Percentiles rank a stretch among this genome's conserved stretches.
Conservation (phyloP, 2,113 vertebrate species). For the Lepus timidus region DNA sequence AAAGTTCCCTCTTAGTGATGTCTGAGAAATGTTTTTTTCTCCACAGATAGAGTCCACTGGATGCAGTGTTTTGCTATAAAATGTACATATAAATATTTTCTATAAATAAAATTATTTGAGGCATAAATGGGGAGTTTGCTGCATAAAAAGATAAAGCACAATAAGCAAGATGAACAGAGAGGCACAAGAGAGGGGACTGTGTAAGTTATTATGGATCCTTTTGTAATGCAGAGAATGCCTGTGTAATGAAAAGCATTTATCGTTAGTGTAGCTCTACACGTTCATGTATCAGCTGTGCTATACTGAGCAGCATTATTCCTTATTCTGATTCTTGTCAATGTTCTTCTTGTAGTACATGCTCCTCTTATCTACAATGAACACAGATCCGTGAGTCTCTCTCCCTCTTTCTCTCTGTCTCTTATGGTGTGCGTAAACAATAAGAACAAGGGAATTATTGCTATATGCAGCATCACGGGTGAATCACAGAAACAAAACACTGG, state of each 20-base stretch:
- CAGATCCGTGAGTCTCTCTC: not conserved
- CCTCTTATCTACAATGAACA: constrained; percentile 45
- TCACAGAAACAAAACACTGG: not conserved
- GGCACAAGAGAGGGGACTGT: not conserved
- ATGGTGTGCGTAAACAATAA: not conserved
- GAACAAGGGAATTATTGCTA: not conserved
- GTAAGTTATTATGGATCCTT: constrained; percentile 20
- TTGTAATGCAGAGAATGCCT: constrained; percentile 35
- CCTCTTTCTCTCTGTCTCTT: not conserved
- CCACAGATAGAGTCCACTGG: not conserved
- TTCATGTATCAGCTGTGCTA: not conserved
- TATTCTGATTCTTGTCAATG: constrained; percentile 24
- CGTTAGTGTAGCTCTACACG: constrained; percentile 39
- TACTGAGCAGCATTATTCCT: constrained; percentile 29
- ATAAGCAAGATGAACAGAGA: constrained; percentile 28
- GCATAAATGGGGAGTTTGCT: not conserved
- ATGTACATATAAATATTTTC: constrained; percentile 64
- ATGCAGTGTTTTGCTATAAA: constrained; percentile 33
- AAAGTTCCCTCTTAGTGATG: not conserved
- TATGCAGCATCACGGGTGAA: not conserved
- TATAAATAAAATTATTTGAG: constrained; percentile 66
- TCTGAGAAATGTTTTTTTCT: not conserved
- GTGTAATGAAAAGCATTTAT: constrained; percentile 66
- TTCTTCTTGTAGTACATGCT: constrained; percentile 26
- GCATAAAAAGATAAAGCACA: constrained; percentile 35